Conservation (phyloP, 1,140 invertebrate species). For the Penaeus vannamei region DNA sequence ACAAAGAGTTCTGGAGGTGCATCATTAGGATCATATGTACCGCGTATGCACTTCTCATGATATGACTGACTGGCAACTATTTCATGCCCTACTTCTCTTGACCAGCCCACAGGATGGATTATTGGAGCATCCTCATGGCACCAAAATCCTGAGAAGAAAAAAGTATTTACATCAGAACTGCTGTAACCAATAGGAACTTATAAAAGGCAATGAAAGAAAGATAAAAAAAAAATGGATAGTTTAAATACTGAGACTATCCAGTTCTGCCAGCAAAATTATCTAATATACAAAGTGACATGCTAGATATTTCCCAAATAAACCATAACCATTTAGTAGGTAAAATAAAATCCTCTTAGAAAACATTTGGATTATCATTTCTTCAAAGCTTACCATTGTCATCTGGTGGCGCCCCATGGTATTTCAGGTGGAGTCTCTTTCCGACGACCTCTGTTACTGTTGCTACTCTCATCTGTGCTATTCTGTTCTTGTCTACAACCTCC, state of each 20-base stretch:
- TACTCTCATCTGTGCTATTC: conserved; percentile 92
- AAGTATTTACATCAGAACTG: not conserved
- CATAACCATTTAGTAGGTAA: too few relatives aligned
- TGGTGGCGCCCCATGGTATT: conserved; percentile 84
- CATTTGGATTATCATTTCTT: not conserved
- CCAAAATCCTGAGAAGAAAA: conserved; percentile 81
- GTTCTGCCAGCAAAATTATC: too few relatives aligned
- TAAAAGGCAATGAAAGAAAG: not conserved
- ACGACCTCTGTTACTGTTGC: conserved; percentile 91
- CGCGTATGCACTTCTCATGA: conserved; percentile 77
- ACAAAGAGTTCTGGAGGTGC: conserved; percentile 83
- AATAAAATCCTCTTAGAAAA: too few relatives aligned
- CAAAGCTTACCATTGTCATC: conserved; percentile 59
- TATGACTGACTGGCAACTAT: conserved; percentile 87
- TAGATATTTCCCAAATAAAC: too few relatives aligned
- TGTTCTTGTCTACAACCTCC: conserved; percentile 96
- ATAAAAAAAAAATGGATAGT: not conserved
- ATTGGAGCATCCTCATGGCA: conserved; percentile 95
- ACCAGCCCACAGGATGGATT: conserved; percentile 97
- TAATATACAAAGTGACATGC: not conserved
- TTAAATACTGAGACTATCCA: not conserved
- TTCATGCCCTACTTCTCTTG: conserved; percentile 84
- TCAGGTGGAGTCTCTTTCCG: conserved; percentile 90
- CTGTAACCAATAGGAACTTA: not conserved
- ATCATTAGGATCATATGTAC: conserved; percentile 79